Percentiles rank a stretch among this genome's conserved stretches.
phyloP scores from a whole-genome alignment of 2,888 invertebrate genomes.

The Caenorhabditis angaria region DNA sequence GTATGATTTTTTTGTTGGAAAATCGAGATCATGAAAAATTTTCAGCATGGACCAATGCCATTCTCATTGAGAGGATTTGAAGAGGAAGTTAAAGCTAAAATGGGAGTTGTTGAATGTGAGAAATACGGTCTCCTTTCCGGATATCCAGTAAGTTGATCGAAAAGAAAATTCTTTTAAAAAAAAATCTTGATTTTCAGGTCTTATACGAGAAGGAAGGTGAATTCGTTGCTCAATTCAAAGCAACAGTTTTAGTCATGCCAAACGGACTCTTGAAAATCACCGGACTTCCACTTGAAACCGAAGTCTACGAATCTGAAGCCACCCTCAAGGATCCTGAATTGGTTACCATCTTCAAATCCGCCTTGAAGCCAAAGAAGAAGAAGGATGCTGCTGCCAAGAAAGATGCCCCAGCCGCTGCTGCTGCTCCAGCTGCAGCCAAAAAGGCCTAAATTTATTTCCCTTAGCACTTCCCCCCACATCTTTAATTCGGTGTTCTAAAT shows the following conservation, averaged over 20 bases:
- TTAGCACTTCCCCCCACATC: not conserved
- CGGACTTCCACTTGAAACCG: slow-evolving; percentile 87
- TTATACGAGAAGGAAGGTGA: slow-evolving; percentile 78
- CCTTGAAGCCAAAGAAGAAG: slow-evolving; percentile 85
- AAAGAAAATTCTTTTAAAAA: not conserved
- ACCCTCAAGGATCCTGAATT: slow-evolving; percentile 75
- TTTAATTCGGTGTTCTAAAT: slow-evolving; percentile 17
- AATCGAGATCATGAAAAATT: no score
- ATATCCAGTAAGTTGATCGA: slow-evolving; percentile 81
- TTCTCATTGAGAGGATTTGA: slow-evolving; percentile 86
- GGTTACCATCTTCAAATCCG: slow-evolving; percentile 82
- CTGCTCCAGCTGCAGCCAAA: slow-evolving; percentile 21
- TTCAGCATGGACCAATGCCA: slow-evolving; percentile 86
- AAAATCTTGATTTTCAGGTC: slow-evolving; percentile 51
- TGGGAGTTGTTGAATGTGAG: slow-evolving; percentile 97
- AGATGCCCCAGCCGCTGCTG: slow-evolving; percentile 10
- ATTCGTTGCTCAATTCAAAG: slow-evolving; percentile 97
- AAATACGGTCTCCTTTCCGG: slow-evolving; percentile 97
- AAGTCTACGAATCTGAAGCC: slow-evolving; percentile 76
- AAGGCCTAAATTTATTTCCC: slow-evolving; percentile 23
- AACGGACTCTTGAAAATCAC: slow-evolving; percentile 95
- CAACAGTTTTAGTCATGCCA: slow-evolving; percentile 93
- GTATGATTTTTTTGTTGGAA: no score
- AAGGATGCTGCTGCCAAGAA: slow-evolving; percentile 44
- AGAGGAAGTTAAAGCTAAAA: slow-evolving; percentile 95